Conservation (phyloP, 2,888 invertebrate species). For the Aphodius granarius region DNA sequence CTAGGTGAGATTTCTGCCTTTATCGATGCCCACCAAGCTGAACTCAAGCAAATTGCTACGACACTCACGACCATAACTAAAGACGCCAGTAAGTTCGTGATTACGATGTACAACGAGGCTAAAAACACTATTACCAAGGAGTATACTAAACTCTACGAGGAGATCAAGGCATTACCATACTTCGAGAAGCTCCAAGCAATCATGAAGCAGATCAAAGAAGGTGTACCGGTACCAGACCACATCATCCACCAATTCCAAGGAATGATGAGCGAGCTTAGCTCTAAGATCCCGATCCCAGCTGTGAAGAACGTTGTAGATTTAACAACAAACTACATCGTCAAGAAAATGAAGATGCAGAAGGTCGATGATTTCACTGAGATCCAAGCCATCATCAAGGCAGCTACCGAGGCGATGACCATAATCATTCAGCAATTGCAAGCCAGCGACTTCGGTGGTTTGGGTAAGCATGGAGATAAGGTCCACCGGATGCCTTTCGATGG, state of each 20-base stretch:
- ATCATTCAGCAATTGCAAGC: conserved; percentile 34
- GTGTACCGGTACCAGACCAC: conserved; percentile 57
- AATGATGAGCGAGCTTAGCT: conserved; percentile 58
- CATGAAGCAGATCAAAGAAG: conserved; percentile 39
- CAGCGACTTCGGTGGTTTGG: neutral
- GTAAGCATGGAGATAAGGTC: neutral
- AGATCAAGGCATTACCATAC: conserved; percentile 59
- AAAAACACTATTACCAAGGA: conserved; percentile 54
- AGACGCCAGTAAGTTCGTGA: conserved; percentile 52
- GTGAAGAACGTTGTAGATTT: conserved; percentile 62
- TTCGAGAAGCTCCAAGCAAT: conserved; percentile 56
- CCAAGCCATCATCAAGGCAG: conserved; percentile 62
- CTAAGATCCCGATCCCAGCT: conserved; percentile 66
- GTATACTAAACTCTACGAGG: conserved; percentile 53
- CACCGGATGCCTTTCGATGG: conserved; percentile 18
- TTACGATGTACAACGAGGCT: conserved; percentile 51
- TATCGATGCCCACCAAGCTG: conserved; percentile 67
- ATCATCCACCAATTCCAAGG: conserved; percentile 59
- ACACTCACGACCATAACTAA: conserved; percentile 33
- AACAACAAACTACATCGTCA: conserved; percentile 58
- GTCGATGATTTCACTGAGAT: conserved; percentile 67
- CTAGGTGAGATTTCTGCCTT: conserved; percentile 59
- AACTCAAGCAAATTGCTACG: conserved; percentile 63
- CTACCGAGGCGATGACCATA: conserved; percentile 44
- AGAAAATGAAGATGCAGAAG: conserved; percentile 63